Evolutionary conservation across 1,140 invertebrate species (phyloP).

Genomic region (Drosophila repletoides): DNA sequence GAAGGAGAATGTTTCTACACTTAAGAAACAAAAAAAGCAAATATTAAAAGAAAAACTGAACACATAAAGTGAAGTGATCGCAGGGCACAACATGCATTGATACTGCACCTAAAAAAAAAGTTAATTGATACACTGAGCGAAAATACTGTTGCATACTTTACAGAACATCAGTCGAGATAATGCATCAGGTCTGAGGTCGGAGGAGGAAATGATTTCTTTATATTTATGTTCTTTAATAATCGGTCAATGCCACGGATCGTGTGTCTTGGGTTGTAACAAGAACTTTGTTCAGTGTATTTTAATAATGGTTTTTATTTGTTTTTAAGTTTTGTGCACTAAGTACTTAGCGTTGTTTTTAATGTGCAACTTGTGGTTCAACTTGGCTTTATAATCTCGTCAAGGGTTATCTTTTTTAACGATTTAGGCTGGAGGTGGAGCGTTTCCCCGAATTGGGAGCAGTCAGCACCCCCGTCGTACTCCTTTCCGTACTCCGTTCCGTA

Average conservation of each 20-base stretch:
- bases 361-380: slow-evolving; percentile 13
- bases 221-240: background rate
- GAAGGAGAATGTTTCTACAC: slow-evolving; percentile 41
- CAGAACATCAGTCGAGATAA: background rate
- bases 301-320: background rate
- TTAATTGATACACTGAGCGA: slow-evolving; percentile 44
- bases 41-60: slow-evolving; percentile 35
- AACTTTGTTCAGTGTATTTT: slow-evolving; percentile 1
- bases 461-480: background rate
- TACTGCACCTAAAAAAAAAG: slow-evolving; percentile 36
- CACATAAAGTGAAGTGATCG: slow-evolving; percentile 11
- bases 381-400: slow-evolving; percentile 20
- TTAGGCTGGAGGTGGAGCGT: background rate
- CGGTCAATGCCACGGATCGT: slow-evolving; percentile 3
- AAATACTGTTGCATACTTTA: slow-evolving; percentile 40
- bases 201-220: too few relatives aligned
- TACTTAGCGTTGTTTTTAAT: slow-evolving; percentile 6
- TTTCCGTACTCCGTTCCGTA: background rate
- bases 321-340: slow-evolving; percentile 27
- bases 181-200: too few relatives aligned
- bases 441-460: slow-evolving; percentile 19
- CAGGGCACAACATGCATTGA: slow-evolving; percentile 29
- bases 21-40: slow-evolving; percentile 18
- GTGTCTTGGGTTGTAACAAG: background rate
- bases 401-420: slow-evolving; percentile 57